phyloP scores from a whole-genome alignment of 2,888 invertebrate species.

The Dyspetes luteomarginatus region DNA sequence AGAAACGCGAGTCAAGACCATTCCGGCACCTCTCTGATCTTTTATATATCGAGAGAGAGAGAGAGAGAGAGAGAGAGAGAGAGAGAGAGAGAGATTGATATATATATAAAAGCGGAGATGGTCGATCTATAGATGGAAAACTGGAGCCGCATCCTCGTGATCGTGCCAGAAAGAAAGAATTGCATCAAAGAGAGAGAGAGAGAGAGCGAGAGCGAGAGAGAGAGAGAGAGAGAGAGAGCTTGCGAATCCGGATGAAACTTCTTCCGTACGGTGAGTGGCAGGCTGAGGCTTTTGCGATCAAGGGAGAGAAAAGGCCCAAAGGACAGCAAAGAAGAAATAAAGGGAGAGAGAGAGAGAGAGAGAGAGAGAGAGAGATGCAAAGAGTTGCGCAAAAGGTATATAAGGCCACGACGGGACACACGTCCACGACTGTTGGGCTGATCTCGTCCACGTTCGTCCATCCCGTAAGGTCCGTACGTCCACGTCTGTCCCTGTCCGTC shows the following conservation, averaged over 20 bases:
- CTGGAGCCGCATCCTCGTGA: conserved; percentile 16
- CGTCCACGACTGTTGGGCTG: conserved; percentile 68
- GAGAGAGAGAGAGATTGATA: too few relatives aligned
- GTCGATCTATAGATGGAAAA: conserved; percentile 65
- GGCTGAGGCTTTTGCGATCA: conserved; percentile 56
- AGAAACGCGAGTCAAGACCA: conserved; percentile 62
- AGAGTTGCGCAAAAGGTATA: conserved; percentile 65
- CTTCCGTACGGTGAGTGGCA: conserved; percentile 45
- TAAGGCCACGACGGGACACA: conserved; percentile 66
- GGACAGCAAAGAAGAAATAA: conserved; percentile 42
- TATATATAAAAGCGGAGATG: conserved; percentile 29
- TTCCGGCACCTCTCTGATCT: conserved; percentile 64
- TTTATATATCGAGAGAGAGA: conserved; percentile 28
- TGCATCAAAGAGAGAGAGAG: conserved; percentile 14
- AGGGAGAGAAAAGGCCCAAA: conserved; percentile 45
- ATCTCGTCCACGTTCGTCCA: conserved; percentile 73
- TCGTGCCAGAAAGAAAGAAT: too few relatives aligned
- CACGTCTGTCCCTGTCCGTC: conserved; percentile 72
- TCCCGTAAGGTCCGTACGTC: conserved; percentile 69
- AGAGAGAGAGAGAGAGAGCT: conserved; percentile 29
- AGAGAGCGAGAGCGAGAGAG: conserved; percentile 10
- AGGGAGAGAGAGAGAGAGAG: conserved; percentile 48
- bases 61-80: too few relatives aligned
- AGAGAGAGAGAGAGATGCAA: conserved; percentile 25
- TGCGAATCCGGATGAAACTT: conserved; percentile 62